Percentiles rank a stretch among this genome's conserved stretches.
These are phyloP conservation scores for Leptopilina drosophilae DNA, from an alignment of 2,888 invertebrate species.

Conservation along the genomic window DNA sequence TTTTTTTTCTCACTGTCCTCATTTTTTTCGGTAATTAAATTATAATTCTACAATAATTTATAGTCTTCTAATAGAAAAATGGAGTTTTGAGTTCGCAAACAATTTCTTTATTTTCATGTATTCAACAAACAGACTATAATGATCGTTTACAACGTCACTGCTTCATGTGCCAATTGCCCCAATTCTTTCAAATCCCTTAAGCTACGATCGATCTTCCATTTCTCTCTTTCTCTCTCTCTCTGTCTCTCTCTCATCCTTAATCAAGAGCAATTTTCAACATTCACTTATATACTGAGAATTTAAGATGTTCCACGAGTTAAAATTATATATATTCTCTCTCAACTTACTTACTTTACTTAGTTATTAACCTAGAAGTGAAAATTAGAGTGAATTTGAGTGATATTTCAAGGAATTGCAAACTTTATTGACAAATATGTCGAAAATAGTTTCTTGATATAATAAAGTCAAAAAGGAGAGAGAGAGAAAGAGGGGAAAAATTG, in stretches of 20 bases:
- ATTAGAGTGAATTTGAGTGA: background rate
- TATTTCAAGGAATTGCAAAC: background rate
- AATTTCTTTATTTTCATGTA: too few relatives aligned
- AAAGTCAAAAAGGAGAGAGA: too few relatives aligned
- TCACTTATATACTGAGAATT: background rate
- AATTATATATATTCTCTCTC: background rate
- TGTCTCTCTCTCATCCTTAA: background rate
- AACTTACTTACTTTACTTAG: background rate
- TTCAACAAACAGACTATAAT: background rate
- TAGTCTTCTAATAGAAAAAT: too few relatives aligned
- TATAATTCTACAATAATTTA: too few relatives aligned
- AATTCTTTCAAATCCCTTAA: constrained; percentile 27
- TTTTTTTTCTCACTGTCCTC: too few relatives aligned
- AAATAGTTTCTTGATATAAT: background rate
- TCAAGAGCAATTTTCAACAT: constrained; percentile 32
- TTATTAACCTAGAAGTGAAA: constrained; percentile 5
- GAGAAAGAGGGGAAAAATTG: too few relatives aligned
- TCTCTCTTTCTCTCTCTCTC: background rate
- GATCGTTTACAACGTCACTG: constrained; percentile 18
- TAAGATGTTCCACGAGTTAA: background rate
- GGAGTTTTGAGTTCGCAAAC: too few relatives aligned
- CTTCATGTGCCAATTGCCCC: constrained; percentile 33
- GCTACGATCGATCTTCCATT: constrained; percentile 28
- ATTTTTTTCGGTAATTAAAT: too few relatives aligned
- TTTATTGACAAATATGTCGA: background rate